phyloP scores from a whole-genome alignment of 1,140 invertebrate species.

The Drosophila pallidifrons region DNA sequence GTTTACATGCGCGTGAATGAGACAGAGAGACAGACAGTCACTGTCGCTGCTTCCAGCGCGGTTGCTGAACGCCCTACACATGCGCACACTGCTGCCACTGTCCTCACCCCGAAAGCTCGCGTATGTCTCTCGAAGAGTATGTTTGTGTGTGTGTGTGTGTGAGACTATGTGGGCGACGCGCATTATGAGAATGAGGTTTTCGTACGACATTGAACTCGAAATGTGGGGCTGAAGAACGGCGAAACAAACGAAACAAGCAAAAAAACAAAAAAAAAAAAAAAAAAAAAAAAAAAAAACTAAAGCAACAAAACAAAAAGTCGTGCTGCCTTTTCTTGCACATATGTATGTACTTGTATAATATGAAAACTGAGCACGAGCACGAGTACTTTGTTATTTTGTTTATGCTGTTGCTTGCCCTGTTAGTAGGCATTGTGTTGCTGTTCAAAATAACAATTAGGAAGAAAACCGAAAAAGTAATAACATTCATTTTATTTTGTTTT shows the following conservation, averaged over 20 bases:
- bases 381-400: conserved; percentile 9
- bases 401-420: conserved; percentile 8
- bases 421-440: conserved; percentile 33
- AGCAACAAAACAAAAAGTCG: conserved; percentile 38
- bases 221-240: conserved; percentile 62
- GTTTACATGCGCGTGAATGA: conserved; percentile 48
- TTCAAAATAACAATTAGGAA: conserved; percentile 27
- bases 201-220: conserved; percentile 83
- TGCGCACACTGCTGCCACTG: conserved; percentile 34
- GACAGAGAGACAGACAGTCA: not conserved
- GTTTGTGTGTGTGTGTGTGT: conserved; percentile 22
- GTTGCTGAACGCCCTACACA: conserved; percentile 62
- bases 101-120: conserved; percentile 29
- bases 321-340: conserved; percentile 57
- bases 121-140: conserved; percentile 18
- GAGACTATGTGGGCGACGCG: conserved; percentile 52
- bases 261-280: conserved; percentile 39
- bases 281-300: conserved; percentile 51
- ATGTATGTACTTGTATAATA: not conserved
- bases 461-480: conserved; percentile 35
- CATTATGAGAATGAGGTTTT: conserved; percentile 81
- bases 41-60: conserved; percentile 12
- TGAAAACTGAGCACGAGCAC: conserved; percentile 1
- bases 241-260: conserved; percentile 33
- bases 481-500: conserved; percentile 15